Evolutionary conservation across 1,140 invertebrate species (phyloP), one percentile per base, ranked within the genome.

Genomic region (Orchestia grillus): DNA sequence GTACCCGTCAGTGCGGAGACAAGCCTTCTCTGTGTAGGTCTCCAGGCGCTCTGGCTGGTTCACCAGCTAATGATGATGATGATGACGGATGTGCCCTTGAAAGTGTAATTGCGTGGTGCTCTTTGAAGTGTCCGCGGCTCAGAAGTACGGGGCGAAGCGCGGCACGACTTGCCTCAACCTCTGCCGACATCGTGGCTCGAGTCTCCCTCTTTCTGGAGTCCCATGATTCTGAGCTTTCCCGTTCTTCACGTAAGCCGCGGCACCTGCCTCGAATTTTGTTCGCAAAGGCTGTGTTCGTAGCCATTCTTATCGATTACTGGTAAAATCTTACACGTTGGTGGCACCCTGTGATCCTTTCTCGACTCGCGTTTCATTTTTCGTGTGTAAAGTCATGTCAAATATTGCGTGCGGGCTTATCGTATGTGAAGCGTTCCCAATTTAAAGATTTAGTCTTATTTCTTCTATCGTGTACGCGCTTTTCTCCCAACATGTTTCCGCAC

Each of bases 71-170:
- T 77, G 62, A 77, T 90, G 88, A 41, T 90, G 88, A 41, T 90
- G 88, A 94, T 94, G 92, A 45, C 44, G 92, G 92, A 94, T 94
- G 40, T 44, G 92, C 92, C 92, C 92, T 94, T 94, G 92, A 94
- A 94, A 94, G 92, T 94, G 43, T 94, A 94, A 94, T 94, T 94
- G 92, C 92, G 44, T 47, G 92, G 92, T 11, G 44, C 92, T 44
- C 92, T 94, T 94, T 94, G 92, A 94, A 94, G 92, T 94, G 92
- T n/a, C 16, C 41, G 11, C 36, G 92, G 43, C 44, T 11, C 92
- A 40, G 88, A 77, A 77, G 15, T 77, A 15, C 62, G 62, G 28
- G 47, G 1, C 11, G 62, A 77, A 77, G 28, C 28, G 1, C 62
- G 1, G 62, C 28, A 36, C 62, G 62, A 77, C 36, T 23, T 77